Evolutionary conservation across 2,888 invertebrate species (phyloP).

Genomic region (Notocelia uddmanniana): DNA sequence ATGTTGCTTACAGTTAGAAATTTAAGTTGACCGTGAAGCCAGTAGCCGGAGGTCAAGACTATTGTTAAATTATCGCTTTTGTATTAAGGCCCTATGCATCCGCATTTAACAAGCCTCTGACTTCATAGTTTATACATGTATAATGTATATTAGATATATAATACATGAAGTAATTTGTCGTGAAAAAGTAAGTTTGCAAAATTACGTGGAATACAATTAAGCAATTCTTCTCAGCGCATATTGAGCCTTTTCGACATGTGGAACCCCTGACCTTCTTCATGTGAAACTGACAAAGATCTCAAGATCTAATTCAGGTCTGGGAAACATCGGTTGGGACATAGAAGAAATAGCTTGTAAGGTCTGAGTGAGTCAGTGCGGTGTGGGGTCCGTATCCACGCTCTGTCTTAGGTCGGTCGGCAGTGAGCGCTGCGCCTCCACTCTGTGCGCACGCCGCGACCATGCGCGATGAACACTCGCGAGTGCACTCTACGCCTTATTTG

Average conservation of each 20-base stretch:
- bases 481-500: slow-evolving; percentile 65
- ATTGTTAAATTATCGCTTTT: slow-evolving; percentile 33
- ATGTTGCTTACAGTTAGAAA: slow-evolving; percentile 38
- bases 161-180: neutral
- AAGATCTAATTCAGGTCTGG: slow-evolving; percentile 31
- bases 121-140: slow-evolving; percentile 13
- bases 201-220: neutral
- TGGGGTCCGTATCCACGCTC: slow-evolving; percentile 46
- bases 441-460: slow-evolving; percentile 70
- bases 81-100: slow-evolving; percentile 15
- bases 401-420: slow-evolving; percentile 57
- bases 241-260: slow-evolving; percentile 6
- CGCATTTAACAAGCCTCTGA: slow-evolving; percentile 11
- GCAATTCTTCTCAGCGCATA: slow-evolving; percentile 17
- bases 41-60: slow-evolving; percentile 32
- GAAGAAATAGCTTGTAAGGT: slow-evolving; percentile 26
- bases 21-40: slow-evolving; percentile 37
- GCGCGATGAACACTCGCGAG: slow-evolving; percentile 74
- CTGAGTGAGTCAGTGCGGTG: slow-evolving; percentile 36
- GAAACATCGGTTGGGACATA: slow-evolving; percentile 37
- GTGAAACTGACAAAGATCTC: slow-evolving; percentile 26
- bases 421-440: slow-evolving; percentile 73
- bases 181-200: slow-evolving; percentile 3
- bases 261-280: slow-evolving; percentile 26
- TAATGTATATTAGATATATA: too few species aligned